Evolutionary conservation across 2,113 vertebrate genomes (phyloP), one percentile per base, ranked within the genome.

Genomic region (Eidolon helvum): DNA sequence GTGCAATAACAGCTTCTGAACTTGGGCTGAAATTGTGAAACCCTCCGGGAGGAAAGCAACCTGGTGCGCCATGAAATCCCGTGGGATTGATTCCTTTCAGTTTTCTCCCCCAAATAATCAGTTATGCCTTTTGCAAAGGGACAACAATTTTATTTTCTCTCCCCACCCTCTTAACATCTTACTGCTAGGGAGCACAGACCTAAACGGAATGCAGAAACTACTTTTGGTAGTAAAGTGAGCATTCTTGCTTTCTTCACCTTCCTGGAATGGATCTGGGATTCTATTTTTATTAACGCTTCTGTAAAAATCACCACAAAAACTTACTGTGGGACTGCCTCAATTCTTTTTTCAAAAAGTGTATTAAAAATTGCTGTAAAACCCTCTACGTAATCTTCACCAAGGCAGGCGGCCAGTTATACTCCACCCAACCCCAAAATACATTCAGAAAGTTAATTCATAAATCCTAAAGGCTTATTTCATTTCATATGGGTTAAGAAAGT

Each of bases 41-140:
- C 5, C 7, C 53, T 57, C 16, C 10, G 40, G 28, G 1, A 14
- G 2, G 21, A 59, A 9, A 45, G 78, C 24, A 33, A 3, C 8
- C 18, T 2, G 3, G 18, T 22, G 1, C 22, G 43, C 28, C 1
- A 0, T 1, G 35, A 83, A 21, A 24, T 7, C 38, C 66, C 26
- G 2, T 0, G 10, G 9, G 8, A 53, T 66, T 11, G 24, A 2
- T 2, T 45, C n/a, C 33, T 21, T 12, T 40, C 38, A 74, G n/a
- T 48, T 48, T 74, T 28, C 65, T 87, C 45, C 59, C 66, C 5
- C 21, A 43, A 40, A 16, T 16, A 48, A 40, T 15, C 30, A n/a
- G 21, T 43, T 30, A 53, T 14, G 55, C 18, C 15, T 74, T 65
- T 55, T 40, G 48, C 40, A 53, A 40, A 87, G 38, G 15, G 26